Base-by-base conservation (phyloP, 2,888 invertebrate species). In the Stratiomys singularior region DNA sequence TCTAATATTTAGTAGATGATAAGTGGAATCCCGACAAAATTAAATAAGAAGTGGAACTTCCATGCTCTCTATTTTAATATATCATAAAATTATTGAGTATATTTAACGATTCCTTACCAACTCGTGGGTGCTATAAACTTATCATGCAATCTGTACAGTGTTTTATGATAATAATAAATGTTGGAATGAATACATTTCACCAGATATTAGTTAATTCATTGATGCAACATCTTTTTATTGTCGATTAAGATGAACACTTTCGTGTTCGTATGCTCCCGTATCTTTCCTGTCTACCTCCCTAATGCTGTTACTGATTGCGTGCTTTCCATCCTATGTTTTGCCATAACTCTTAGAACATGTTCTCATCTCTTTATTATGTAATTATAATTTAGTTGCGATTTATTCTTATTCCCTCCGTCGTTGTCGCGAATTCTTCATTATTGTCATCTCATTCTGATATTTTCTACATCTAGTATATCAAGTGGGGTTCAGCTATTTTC, bases 381-480 rank as follows among this genome's bases (percentile, higher is more conserved):
- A 74, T 74, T 74, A 74, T 74, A 74, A 74, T 74, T 74, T 60
- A 58, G 74, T 74, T 74, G 74, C 60, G 60, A 74, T 58, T 69
- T 46, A 44, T 47, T 30, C 58, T 74, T 37, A 37, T n/a, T n/a
- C n/a, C 56, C 72, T 30, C 28, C 56, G 30, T n/a, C 60, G 25
- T 18, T 13, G 23, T 25, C 5, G 7, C 5, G 60, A 52, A 18
- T 66, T 37, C 66, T 25, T 30, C 27, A 37, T 28, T 72, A 18
- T 72, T 56, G 27, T 56, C 52, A 5, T 72, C 28, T 72, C 52
- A 72, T 56, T 72, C 71, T 47, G 56, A 72, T 30, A 3, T 9
- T 37, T 9, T 37, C 37, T 37, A 3, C 37, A 30, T 23, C 25
- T 11, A 56, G 71, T 25, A 13, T 30, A n/a, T 9, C 71, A 72